Evolutionary conservation across 2,888 invertebrate species (phyloP).

Genomic region (Trichogramma dendrolimi): DNA sequence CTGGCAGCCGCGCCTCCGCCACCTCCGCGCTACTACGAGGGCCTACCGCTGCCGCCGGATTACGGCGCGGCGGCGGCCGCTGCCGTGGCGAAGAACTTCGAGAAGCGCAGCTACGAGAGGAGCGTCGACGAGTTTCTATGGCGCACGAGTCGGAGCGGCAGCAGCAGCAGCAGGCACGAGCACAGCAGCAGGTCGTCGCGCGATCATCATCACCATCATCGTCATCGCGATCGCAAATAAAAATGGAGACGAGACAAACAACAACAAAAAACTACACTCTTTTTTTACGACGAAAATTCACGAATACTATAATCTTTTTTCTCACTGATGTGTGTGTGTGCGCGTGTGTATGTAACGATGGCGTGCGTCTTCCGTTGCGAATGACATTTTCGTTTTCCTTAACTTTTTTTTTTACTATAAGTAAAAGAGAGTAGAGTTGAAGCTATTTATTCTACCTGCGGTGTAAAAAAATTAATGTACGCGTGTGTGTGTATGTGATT

Average conservation of each 20-base stretch:
- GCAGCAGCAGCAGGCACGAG: slow-evolving; percentile 48
- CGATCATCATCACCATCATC: slow-evolving; percentile 59
- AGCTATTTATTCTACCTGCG: too few relatives aligned
- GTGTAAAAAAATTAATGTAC: too few relatives aligned
- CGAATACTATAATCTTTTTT: too few relatives aligned
- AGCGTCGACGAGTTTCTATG: slow-evolving; percentile 85
- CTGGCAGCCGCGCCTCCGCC: slow-evolving; percentile 60
- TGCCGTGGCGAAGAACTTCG: slow-evolving; percentile 59
- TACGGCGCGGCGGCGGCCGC: slow-evolving; percentile 56
- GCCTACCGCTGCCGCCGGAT: slow-evolving; percentile 69
- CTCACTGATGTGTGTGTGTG: too few relatives aligned
- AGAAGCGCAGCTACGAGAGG: slow-evolving; percentile 80
- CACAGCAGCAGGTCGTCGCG: slow-evolving; percentile 54
- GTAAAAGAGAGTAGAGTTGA: too few relatives aligned
- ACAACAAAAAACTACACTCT: neutral
- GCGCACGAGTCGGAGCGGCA: slow-evolving; percentile 69
- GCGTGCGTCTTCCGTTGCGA: too few relatives aligned
- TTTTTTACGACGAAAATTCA: neutral
- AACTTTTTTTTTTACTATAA: too few relatives aligned
- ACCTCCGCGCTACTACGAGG: slow-evolving; percentile 69
- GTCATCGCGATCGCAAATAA: slow-evolving; percentile 62
- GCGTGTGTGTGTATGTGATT: too few relatives aligned
- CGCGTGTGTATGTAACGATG: too few relatives aligned
- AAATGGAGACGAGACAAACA: slow-evolving; percentile 1
- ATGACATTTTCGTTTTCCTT: too few relatives aligned